Evolutionary conservation across 2,797 vertebrate genomes (phyloP), one percentile per base, ranked within the genome.

Genomic region (Dromococcyx pavoninus): DNA sequence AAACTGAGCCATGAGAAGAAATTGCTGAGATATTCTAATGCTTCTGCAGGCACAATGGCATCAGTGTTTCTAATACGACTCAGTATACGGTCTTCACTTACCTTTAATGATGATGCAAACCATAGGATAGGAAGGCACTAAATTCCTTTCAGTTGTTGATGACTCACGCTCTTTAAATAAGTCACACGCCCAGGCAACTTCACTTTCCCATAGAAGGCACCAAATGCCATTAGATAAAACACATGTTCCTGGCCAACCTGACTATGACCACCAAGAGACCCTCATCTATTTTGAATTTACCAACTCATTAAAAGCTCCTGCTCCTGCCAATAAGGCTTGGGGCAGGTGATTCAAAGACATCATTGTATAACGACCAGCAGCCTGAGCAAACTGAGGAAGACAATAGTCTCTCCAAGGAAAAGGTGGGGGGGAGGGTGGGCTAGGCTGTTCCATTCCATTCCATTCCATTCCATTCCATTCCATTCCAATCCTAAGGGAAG

Each of bases 261-360:
- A 89, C 56, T 44, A 82, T 43, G 90, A 93, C 90, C 7, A 2
- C 13, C 4, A 90, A 81, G 67, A 93, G 83, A 95, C 80, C 83
- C 80, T 81, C 80, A 88, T 88, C 93, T 96, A 95, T 95, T 96
- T 95, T 81, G 64, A 90, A 82, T 90, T 94, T 93, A 94, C 88
- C 88, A 90, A 94, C 88, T 87, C 95, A 96, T 78, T 86, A 93
- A 66, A 86, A 54, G 48, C 78, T 92, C 39, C 67, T 91, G 77
- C 35, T 93, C 71, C 81, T 95, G 91, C 64, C 91, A 95, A 3
- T 71, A 89, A 95, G 83, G 82, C 32, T 66, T 79, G 70, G 14
- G 33, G 32, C 71, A 79, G 62, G n/a, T 0, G 0, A 88, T 73
- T 94, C 83, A 77, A 86, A 93, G 66, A 56, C 58, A 44, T 79